Evolutionary conservation across 1,140 invertebrate species (phyloP).

Genomic region (Hyposmocoma kahamanoa): DNA sequence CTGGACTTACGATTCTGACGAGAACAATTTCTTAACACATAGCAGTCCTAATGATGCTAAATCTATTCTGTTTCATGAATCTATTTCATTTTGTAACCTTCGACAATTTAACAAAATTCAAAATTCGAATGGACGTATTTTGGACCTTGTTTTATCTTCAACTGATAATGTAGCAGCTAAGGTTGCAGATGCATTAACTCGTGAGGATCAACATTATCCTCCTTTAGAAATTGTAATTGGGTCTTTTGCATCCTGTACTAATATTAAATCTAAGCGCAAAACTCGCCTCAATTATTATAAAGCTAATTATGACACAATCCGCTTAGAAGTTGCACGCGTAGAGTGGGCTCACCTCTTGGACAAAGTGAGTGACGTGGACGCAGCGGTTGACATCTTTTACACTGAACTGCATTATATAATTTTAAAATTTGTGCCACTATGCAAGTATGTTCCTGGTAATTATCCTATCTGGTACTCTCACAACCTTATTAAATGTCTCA

Average conservation of each 20-base stretch:
- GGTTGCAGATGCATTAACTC: neutral
- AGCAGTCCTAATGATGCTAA: neutral
- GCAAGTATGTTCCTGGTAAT: neutral
- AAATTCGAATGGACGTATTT: neutral
- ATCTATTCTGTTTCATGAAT: neutral
- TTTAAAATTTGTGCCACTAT: neutral
- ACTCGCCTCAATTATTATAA: neutral
- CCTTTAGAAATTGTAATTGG: neutral
- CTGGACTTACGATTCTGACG: neutral
- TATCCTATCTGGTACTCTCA: neutral
- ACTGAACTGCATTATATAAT: neutral
- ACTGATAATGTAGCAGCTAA: neutral
- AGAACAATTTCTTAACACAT: neutral
- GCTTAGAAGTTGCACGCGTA: neutral
- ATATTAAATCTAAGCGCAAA: neutral
- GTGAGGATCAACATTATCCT: neutral
- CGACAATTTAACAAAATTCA: neutral
- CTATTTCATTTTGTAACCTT: neutral
- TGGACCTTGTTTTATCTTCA: neutral
- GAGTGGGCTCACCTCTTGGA: neutral
- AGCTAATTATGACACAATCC: neutral
- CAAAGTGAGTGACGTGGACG: neutral
- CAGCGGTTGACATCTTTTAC: neutral
- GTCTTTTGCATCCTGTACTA: neutral
- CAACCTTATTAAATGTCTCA: neutral